Base-by-base conservation (phyloP, 2,888 invertebrate species). In the Eulithis testata region DNA sequence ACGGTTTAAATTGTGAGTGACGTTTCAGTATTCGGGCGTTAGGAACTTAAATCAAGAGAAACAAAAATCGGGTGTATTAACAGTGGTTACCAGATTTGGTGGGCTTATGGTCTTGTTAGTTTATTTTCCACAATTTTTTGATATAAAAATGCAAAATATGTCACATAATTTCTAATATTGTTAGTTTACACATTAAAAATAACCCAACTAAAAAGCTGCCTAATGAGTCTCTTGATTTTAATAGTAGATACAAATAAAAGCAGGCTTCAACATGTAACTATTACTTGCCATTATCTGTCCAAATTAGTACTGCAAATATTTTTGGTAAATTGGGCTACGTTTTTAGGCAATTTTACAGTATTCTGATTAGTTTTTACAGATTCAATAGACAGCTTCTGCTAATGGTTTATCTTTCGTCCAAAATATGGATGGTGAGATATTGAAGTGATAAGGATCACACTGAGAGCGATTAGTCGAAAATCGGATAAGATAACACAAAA, bases 121-220 rank as follows among this genome's bases (percentile, higher is more conserved):
- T 21, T 59, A 58, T 45, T 12, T 53, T 63, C 21, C 51, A 62
- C 58, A 43, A 53, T 56, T 64, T 21, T 64, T 43, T 44, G 50
- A 57, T 65, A 65, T 66, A 66, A 66, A 65, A 65, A 62, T 66
- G 61, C 65, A 66, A 66, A 66, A 62, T 58, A 66, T 61, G 61
- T 66, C 54, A 58, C 54, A 50, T 62, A 53, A 47, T 57, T 47
- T 31, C 57, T 56, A 56, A 61, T 58, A 58, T 66, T 8, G 45
- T 52, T 44, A 51, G 14, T 63, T 57, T 37, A 49, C 11, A 4
- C 21, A 21, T 49, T 49, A 49, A 49, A 14, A 55, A 21, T 36
- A 49, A 43, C 36, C 49, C 14, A 44, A 44, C 51, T 7, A 51
- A 52, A 40, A 60, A 65, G 57, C 65, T 65, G 60, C 65, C 60